phyloP scores from a whole-genome alignment of 1,140 invertebrate genomes.

The Sycophila sp. region DNA sequence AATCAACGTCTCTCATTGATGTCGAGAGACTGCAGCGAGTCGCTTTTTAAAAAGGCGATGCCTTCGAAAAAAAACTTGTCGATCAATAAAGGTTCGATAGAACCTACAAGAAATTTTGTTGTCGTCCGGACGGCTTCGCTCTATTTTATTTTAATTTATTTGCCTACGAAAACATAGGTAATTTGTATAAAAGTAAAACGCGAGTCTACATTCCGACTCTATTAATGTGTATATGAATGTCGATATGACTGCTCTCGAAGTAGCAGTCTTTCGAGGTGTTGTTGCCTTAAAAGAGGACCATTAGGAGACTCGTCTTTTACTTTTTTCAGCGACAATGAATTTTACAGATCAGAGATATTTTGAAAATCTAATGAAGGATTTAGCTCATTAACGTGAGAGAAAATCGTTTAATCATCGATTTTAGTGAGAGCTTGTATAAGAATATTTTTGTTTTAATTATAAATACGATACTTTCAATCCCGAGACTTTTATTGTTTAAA shows the following conservation, averaged over 20 bases:
- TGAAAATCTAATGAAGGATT: slow-evolving; percentile 6
- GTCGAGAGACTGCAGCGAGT: slow-evolving; percentile 20
- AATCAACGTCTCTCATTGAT: slow-evolving; percentile 6
- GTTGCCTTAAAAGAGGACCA: slow-evolving; percentile 29
- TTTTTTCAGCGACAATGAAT: background rate
- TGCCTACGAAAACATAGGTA: background rate
- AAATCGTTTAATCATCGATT: background rate
- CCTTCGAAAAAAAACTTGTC: slow-evolving; percentile 9
- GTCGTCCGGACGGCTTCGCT: background rate
- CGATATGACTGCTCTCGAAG: background rate
- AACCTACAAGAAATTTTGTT: slow-evolving; percentile 16
- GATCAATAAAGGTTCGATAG: slow-evolving; percentile 1
- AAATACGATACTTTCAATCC: too few species aligned
- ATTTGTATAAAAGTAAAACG: slow-evolving; percentile 14
- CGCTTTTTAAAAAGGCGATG: slow-evolving; percentile 28
- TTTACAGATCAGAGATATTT: slow-evolving; percentile 19
- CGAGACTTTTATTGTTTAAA: too few species aligned
- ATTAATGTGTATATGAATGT: slow-evolving; percentile 23
- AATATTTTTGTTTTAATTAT: slow-evolving; percentile 2
- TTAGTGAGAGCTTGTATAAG: background rate
- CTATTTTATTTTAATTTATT: slow-evolving; percentile 20
- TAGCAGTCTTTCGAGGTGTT: slow-evolving; percentile 7
- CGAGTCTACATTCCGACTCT: slow-evolving; percentile 16
- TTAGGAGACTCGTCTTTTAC: slow-evolving; percentile 13
- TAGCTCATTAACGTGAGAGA: background rate